Base-by-base conservation (phyloP, 2,797 vertebrate genomes). In the Synanceia verrucosa region DNA sequence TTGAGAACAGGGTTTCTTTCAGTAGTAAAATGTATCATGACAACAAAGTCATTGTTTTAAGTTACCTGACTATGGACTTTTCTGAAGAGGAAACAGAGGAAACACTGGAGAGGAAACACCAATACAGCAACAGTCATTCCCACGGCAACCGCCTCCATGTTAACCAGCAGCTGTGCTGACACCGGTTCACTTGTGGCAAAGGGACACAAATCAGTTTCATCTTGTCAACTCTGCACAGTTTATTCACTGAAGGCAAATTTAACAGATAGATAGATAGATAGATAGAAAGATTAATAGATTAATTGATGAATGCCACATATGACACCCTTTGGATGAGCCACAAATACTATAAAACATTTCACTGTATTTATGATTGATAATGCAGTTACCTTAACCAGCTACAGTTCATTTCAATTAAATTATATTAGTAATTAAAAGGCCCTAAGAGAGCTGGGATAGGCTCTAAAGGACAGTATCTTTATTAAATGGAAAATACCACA, bases 71-170 rank as follows among this genome's bases (percentile, higher is more conserved):
- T 92, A 46, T 79, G 82, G 2, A 85, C 81, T 80, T 90, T 94
- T 71, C 92, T 79, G 47, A 95, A 95, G 63, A 95, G 78, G 79
- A 93, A 93, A 51, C 90, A 91, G 75, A 95, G 87, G 10, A 95
- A 69, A 69, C 91, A 90, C 78, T 95, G 94, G 11, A 95, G 66
- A 26, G 95, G 95, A 76, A 95, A 92, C 64, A 90, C 91, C 73
- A 95, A 63, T 2, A 70, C 56, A 0, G 94, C 91, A 11, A 94
- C 50, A 2, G 87, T 88, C 84, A 94, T 86, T 70, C 95, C 94
- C 72, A 93, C 83, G 2, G 92, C 86, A 56, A 95, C 58, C 1
- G 87, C 90, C 84, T 95, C 93, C 56, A 74, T 7, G 26, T 76
- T 91, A 44, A 93, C 53, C n/a, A 81, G 63, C 82, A 93, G 57